Base-by-base conservation (phyloP, 2,797 vertebrate species). In the Podargus strigoides region DNA sequence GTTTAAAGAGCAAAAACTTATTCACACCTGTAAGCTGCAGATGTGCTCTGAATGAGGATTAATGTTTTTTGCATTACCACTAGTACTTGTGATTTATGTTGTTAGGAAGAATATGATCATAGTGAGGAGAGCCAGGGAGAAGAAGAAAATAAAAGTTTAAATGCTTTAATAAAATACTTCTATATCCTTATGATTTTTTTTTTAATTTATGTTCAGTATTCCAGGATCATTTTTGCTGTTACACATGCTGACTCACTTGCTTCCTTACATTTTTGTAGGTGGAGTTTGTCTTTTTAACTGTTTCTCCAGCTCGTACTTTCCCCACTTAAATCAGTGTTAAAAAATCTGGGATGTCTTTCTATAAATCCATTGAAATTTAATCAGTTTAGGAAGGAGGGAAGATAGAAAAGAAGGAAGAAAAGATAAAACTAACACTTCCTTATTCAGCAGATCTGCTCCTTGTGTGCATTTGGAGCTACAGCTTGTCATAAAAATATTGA, bases 1-100 rank as follows among this genome's bases (percentile, higher is more conserved):
- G 36, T 76, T 78, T 74, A 70, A 76, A 88, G 27, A 85, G 23
- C 47, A 75, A 93, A 92, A 88, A 36, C 28, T 73, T 91, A 69
- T 83, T 89, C 91, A 86, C 91, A 95, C 89, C 83, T 94, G 92
- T 90, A 81, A 93, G 32, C 66, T 81, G 77, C 89, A 92, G 87
- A 89, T 88, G 79, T 70, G 49, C 85, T 94, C 70, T 90, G 55
- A 87, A 86, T 86, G 41, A 86, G 36, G 50, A 89, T 86, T 89
- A 76, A 81, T 91, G 69, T 1, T 30, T 67, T 90, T 83, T 93
- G 41, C 56, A 94, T 85, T 49, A 85, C 66, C 80, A 47, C 23
- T 72, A 56, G 28, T 52, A 41, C 37, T 70, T 39, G 89, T 76
- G 70, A 88, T 90, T 93, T 90, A 93, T 28, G 75, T 81, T 95